A percentile compares a stretch with the other conserved stretches of the same genome.
Conservation (phyloP, 1,140 invertebrate species). For the Heterodera schachtii region DNA sequence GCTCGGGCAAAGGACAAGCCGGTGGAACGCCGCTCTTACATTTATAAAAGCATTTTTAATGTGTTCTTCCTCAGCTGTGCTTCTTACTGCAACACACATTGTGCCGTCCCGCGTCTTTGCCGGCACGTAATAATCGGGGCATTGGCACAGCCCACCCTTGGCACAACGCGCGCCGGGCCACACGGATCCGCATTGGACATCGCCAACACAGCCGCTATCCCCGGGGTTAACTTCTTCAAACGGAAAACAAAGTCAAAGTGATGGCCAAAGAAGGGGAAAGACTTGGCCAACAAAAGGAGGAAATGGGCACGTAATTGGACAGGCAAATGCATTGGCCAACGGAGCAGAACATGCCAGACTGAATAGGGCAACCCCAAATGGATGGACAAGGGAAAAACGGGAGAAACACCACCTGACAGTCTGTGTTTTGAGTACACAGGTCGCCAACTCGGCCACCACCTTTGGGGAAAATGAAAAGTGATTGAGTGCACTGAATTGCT, state of each 20-base stretch:
- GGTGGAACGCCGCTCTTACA: slow-evolving; percentile 48
- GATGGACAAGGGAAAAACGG: neutral
- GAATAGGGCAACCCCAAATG: neutral
- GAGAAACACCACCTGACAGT: slow-evolving; percentile 21
- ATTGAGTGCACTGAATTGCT: neutral
- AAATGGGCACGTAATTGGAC: slow-evolving; percentile 61
- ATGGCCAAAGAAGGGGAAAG: neutral
- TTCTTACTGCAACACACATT: slow-evolving; percentile 46
- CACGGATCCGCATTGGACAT: slow-evolving; percentile 60
- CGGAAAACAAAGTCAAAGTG: neutral
- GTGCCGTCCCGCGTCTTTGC: slow-evolving; percentile 60
- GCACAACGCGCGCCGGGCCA: slow-evolving; percentile 61
- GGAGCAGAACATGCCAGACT: slow-evolving; percentile 63
- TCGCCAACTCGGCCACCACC: slow-evolving; percentile 26
- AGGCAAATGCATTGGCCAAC: slow-evolving; percentile 58
- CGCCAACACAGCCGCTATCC: slow-evolving; percentile 60
- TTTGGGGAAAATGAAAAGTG: neutral
- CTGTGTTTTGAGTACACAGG: slow-evolving; percentile 28
- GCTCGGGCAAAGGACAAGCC: slow-evolving; percentile 58
- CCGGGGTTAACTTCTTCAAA: slow-evolving; percentile 60
- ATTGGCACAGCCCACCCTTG: slow-evolving; percentile 54
- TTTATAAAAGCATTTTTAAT: neutral
- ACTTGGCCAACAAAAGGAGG: slow-evolving; percentile 65
- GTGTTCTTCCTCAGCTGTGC: neutral
- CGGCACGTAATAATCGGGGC: slow-evolving; percentile 55